These are phyloP conservation scores for Drosophila antonietae DNA, from an alignment of 2,888 invertebrate species.

Conservation along the genomic window DNA sequence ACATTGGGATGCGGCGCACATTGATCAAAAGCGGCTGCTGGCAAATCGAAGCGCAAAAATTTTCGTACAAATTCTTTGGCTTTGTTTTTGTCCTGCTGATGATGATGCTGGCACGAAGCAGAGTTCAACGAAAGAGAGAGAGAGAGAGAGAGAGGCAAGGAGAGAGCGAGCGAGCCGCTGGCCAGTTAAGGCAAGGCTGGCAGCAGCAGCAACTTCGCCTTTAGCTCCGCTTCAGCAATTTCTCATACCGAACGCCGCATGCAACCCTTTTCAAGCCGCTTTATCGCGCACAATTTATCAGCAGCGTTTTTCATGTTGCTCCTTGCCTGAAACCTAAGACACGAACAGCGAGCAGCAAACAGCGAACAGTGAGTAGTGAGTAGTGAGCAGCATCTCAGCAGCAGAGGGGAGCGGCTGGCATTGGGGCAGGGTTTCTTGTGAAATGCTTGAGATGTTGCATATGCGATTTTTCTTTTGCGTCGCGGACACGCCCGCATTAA, in stretches of 20 bases:
- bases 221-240: constrained; percentile 43
- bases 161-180: constrained; percentile 41
- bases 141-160: neutral
- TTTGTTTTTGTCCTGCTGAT: constrained; percentile 43
- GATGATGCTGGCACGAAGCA: constrained; percentile 51
- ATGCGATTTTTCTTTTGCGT: constrained; percentile 73
- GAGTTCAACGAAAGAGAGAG: neutral
- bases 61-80: constrained; percentile 78
- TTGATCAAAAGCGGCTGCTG: constrained; percentile 72
- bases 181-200: constrained; percentile 46
- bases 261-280: constrained; percentile 76
- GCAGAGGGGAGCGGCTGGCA: neutral
- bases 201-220: constrained; percentile 1
- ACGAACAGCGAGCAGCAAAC: constrained; percentile 42
- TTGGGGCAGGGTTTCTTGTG: constrained; percentile 57
- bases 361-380: neutral
- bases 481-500: constrained; percentile 72
- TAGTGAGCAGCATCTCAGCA: constrained; percentile 7
- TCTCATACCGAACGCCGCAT: constrained; percentile 62
- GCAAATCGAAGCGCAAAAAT: constrained; percentile 79
- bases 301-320: constrained; percentile 76
- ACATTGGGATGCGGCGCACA: constrained; percentile 71
- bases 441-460: constrained; percentile 67
- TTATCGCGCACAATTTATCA: constrained; percentile 80
- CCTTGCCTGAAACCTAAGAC: constrained; percentile 71